These are phyloP conservation scores for Oligia latruncula DNA, from an alignment of 2,888 invertebrate species.

Conservation along the genomic window DNA sequence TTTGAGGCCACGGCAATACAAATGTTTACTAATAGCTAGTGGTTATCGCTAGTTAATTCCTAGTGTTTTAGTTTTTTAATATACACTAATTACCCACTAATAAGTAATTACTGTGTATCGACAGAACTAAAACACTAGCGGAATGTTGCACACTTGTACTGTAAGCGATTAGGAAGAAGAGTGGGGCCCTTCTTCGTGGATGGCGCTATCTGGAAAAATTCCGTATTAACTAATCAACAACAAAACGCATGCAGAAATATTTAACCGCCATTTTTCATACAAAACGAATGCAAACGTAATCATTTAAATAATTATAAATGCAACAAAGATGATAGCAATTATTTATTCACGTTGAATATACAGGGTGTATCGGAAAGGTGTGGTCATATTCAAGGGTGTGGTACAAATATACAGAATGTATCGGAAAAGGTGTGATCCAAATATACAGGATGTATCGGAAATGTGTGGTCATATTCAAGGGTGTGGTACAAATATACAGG, in stretches of 20 bases:
- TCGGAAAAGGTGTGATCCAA: background rate
- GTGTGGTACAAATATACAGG: constrained; percentile 3
- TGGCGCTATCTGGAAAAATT: too few species aligned
- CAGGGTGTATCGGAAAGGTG: background rate
- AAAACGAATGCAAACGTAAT: constrained; percentile 12
- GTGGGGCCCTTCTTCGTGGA: too few species aligned
- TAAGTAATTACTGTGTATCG: too few species aligned
- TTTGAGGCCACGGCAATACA: too few species aligned
- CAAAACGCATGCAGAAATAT: background rate
- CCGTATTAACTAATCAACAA: background rate
- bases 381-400: background rate
- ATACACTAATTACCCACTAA: too few species aligned
- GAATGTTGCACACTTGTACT: too few species aligned
- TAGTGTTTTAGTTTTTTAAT: too few species aligned
- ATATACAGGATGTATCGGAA: background rate
- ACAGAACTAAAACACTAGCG: too few species aligned
- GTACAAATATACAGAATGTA: background rate
- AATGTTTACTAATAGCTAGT: too few species aligned
- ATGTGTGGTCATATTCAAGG: background rate
- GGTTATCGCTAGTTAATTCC: too few species aligned
- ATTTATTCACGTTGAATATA: constrained; percentile 45
- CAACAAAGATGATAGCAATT: constrained; percentile 46
- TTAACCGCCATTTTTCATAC: background rate
- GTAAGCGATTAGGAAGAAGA: too few species aligned
- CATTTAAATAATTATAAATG: constrained; percentile 44